phyloP scores from a whole-genome alignment of 2,797 vertebrate genomes.

The Ispidina picta region DNA sequence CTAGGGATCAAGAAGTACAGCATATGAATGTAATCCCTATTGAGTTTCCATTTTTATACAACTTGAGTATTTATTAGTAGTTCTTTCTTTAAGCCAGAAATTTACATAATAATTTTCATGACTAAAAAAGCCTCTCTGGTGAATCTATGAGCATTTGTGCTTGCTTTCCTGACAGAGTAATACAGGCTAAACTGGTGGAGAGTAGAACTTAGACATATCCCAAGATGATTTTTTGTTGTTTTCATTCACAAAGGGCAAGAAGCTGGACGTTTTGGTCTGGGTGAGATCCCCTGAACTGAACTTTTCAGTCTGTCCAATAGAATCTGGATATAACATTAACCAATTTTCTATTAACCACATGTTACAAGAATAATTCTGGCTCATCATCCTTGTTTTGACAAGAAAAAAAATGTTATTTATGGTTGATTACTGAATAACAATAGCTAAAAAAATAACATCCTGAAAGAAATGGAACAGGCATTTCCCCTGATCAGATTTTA shows the following conservation, averaged over 20 bases:
- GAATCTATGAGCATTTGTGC: background rate
- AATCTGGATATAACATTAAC: background rate
- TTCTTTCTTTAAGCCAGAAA: background rate
- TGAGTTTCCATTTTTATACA: conserved; percentile 28
- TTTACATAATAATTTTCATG: background rate
- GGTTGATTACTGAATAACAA: background rate
- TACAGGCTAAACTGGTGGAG: background rate
- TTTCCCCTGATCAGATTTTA: background rate
- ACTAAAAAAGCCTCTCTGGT: background rate
- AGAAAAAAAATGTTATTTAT: background rate
- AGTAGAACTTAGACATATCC: background rate
- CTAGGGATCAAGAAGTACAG: background rate
- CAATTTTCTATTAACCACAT: background rate
- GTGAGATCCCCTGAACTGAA: background rate
- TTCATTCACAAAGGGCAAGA: background rate
- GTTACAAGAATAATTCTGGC: background rate
- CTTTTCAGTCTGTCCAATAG: background rate
- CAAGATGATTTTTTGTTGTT: background rate
- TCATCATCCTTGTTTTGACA: background rate
- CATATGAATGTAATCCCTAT: conserved; percentile 3
- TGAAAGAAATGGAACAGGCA: background rate
- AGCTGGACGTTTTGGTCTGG: background rate
- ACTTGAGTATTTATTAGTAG: conserved; percentile 2
- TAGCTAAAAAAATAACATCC: background rate
- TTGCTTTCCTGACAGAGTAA: background rate